Base-by-base conservation (phyloP, 2,888 invertebrate genomes). In the Ennomos erosarius region DNA sequence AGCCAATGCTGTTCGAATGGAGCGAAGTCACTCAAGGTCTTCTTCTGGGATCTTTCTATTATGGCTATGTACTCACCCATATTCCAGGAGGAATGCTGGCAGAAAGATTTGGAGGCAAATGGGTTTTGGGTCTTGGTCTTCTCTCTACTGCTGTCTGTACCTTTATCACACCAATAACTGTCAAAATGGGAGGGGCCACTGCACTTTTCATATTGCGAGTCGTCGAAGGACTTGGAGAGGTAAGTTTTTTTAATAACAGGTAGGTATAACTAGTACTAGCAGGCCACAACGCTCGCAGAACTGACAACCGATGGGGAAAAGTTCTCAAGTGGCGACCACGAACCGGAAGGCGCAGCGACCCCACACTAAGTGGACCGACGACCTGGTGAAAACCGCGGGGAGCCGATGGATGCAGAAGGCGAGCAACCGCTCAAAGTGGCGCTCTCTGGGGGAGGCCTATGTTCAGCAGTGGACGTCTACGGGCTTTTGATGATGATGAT, bases 51-150 rank as follows among this genome's bases (percentile, higher is more conserved):
- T 94, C 96, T 0, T 97, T 98, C 82, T 98, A 96, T 86, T 97
- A 96, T 89, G 97, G 97, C 0, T 97, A 97, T 80, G 94, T 97
- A 1, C 57, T 97, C 0, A 97, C 97, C 0, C 97, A 97, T 73
- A 83, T 98, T 10, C 98, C 98, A 0, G 98, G 97, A 33, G 98
- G 97, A 35, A 93, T 96, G 78, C 74, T 98, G 51, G 95, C 97
- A 0, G 97, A 97, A 74, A 94, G 93, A 66, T 96, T 95, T 68
- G 98, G 98, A 10, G 98, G 97, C 4, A 98, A 98, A 85, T 96
- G 97, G 93, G 94, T 97, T 0, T 90, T 97, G 6, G 96, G 96
- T 0, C 76, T 96, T 46, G 98, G 98, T 1, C 94, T 98, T 12
- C 84, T 98, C 0, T 95, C 95, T 0, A 97, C 97, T 0, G 96